Evolutionary conservation across 2,797 vertebrate genomes (phyloP).

Genomic region (Esox masquinongy): DNA sequence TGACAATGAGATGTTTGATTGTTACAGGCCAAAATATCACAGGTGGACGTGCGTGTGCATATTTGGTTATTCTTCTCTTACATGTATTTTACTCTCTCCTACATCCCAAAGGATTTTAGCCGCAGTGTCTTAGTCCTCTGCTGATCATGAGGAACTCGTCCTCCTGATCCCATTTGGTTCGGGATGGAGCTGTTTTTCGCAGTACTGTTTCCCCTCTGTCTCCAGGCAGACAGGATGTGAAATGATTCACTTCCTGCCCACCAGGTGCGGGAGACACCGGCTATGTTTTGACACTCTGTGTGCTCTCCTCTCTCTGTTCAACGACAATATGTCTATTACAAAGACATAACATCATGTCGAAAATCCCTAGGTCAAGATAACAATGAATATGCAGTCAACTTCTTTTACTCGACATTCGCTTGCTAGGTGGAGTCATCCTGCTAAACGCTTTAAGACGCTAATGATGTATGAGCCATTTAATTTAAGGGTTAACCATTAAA

Average conservation of each 20-base stretch:
- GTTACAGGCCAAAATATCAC: too few species aligned
- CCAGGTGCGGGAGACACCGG: constrained; percentile 44
- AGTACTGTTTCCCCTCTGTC: constrained; percentile 11
- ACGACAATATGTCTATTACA: background rate
- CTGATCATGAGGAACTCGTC: background rate
- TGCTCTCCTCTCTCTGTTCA: background rate
- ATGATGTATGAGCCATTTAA: background rate
- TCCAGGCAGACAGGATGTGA: constrained; percentile 45
- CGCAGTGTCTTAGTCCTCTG: background rate
- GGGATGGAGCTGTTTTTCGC: constrained; percentile 4
- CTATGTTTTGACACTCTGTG: constrained; percentile 40
- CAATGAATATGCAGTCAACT: constrained; percentile 46
- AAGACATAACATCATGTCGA: constrained; percentile 34
- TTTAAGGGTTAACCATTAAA: background rate
- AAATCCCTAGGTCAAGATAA: constrained; percentile 28
- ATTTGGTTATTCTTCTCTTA: too few species aligned
- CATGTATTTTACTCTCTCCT: too few species aligned
- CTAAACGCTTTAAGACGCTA: background rate
- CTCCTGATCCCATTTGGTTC: background rate
- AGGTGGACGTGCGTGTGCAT: too few species aligned
- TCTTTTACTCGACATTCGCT: constrained; percentile 20
- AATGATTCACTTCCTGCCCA: constrained; percentile 52
- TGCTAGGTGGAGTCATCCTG: constrained; percentile 13
- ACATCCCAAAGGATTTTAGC: too few species aligned
- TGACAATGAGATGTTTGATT: too few species aligned